A percentile compares a stretch with the other conserved stretches of the same genome.
phyloP scores from a whole-genome alignment of 1,140 invertebrate species.

The Drosophila albomicans region DNA sequence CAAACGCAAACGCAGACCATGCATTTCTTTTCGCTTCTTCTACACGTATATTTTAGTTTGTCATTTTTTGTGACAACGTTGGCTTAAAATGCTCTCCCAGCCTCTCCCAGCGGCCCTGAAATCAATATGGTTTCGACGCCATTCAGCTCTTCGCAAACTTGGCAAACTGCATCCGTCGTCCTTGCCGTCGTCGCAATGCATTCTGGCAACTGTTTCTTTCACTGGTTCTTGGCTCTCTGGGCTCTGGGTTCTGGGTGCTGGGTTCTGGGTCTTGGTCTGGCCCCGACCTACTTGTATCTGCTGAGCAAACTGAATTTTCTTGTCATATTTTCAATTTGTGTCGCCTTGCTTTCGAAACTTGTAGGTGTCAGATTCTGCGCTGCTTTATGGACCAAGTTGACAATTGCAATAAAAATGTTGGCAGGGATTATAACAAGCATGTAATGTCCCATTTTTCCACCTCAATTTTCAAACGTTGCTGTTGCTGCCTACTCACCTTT shows the following conservation, averaged over 20 bases:
- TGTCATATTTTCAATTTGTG: slow-evolving; percentile 83
- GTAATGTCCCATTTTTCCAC: slow-evolving; percentile 62
- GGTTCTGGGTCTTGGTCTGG: background rate
- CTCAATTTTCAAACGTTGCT: background rate
- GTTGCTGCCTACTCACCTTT: too few species aligned
- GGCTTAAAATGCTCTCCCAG: slow-evolving; percentile 59
- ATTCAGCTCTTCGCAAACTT: slow-evolving; percentile 65
- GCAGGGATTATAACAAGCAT: slow-evolving; percentile 80
- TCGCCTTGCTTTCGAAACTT: slow-evolving; percentile 57
- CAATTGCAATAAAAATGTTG: slow-evolving; percentile 82
- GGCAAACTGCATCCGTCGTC: slow-evolving; percentile 63
- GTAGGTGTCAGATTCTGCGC: slow-evolving; percentile 75
- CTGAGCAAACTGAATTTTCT: slow-evolving; percentile 74
- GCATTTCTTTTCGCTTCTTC: slow-evolving; percentile 25
- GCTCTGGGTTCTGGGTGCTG: too few species aligned
- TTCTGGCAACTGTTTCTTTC: background rate
- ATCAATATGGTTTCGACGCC: slow-evolving; percentile 79
- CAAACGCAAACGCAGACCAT: slow-evolving; percentile 14
- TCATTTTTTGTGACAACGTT: slow-evolving; percentile 70
- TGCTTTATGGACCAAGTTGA: slow-evolving; percentile 77
- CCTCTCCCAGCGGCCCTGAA: slow-evolving; percentile 50
- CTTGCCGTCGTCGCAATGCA: background rate
- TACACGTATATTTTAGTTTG: slow-evolving; percentile 12
- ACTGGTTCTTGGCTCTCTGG: background rate
- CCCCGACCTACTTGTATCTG: slow-evolving; percentile 62